These are phyloP conservation scores for Larimichthys polyactis DNA, from an alignment of 2,113 vertebrate genomes.

Conservation along the genomic window DNA sequence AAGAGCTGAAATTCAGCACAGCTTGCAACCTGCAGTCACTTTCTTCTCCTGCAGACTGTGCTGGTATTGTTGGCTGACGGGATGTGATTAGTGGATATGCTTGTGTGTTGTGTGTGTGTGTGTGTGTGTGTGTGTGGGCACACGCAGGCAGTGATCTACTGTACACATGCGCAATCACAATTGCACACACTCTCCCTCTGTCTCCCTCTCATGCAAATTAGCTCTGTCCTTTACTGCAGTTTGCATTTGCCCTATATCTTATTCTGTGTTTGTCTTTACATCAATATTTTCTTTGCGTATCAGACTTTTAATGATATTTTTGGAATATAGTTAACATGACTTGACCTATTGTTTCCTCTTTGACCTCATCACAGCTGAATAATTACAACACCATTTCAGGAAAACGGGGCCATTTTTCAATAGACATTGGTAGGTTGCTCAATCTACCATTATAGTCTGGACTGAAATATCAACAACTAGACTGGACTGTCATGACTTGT, in stretches of 20 bases:
- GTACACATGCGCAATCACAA: conserved; percentile 30
- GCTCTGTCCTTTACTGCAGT: conserved; percentile 27
- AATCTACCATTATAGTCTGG: too few species aligned
- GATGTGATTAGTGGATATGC: conserved; percentile 63
- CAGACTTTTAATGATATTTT: neutral
- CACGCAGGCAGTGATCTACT: conserved; percentile 32
- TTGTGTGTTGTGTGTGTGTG: neutral
- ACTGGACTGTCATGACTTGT: neutral
- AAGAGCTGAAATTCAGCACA: conserved; percentile 61
- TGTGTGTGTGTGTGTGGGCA: conserved; percentile 22
- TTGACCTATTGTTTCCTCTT: neutral
- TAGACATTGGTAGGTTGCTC: neutral
- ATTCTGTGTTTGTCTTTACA: neutral
- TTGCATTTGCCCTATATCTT: conserved; percentile 15
- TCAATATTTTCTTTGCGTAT: neutral
- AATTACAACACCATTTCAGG: neutral
- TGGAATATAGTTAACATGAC: neutral
- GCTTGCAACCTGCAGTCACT: conserved; percentile 59
- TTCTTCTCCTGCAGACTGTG: conserved; percentile 53
- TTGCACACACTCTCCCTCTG: conserved; percentile 18
- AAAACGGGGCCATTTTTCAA: neutral
- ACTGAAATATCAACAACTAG: neutral
- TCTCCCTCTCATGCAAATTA: conserved; percentile 41
- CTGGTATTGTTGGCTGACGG: conserved; percentile 54
- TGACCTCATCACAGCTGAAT: neutral